These are phyloP conservation scores for Erythrolamprus reginae DNA, from an alignment of 2,113 vertebrate genomes.

Conservation along the genomic window DNA sequence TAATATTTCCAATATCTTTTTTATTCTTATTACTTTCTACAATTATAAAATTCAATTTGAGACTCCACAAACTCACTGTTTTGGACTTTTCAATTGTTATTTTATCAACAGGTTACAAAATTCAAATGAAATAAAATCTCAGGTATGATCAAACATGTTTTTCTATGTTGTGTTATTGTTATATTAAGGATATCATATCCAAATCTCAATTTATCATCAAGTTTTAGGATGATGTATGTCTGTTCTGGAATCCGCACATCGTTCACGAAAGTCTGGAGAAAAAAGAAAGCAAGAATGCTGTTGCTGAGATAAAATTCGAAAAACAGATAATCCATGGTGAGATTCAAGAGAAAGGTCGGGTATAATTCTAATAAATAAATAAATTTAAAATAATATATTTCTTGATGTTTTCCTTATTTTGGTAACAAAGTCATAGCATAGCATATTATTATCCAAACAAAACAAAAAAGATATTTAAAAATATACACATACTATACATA, in stretches of 20 bases:
- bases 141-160: background rate
- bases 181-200: slow-evolving; percentile 97
- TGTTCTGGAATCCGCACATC: slow-evolving; percentile 97
- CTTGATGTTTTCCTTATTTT: background rate
- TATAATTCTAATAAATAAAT: background rate
- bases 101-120: background rate
- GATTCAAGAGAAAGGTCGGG: background rate
- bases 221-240: slow-evolving; percentile 93
- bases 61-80: background rate
- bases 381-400: background rate
- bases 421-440: background rate
- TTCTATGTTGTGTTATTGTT: slow-evolving; percentile 31
- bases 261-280: slow-evolving; percentile 91
- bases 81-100: background rate
- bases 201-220: slow-evolving; percentile 97
- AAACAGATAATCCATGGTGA: background rate
- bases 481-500: too few species aligned
- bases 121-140: background rate
- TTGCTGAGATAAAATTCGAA: background rate
- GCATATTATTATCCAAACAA: background rate
- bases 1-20: background rate
- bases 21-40: background rate
- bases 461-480: background rate
- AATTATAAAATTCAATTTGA: background rate
- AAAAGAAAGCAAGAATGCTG: slow-evolving; percentile 34